These are phyloP conservation scores for Hymenochirus boettgeri DNA, from an alignment of 2,113 vertebrate genomes.

Conservation along the genomic window DNA sequence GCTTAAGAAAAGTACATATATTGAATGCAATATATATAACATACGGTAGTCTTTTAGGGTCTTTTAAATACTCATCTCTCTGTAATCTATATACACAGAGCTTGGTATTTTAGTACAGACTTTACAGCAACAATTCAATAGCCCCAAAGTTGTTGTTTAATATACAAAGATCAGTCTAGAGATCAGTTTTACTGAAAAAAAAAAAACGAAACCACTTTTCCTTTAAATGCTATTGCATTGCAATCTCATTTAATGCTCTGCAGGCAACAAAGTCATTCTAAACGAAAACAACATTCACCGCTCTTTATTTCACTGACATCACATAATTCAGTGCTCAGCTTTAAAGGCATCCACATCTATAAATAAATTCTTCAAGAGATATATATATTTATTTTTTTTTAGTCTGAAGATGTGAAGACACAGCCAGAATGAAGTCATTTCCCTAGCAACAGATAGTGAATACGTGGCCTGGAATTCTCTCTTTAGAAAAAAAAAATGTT, in stretches of 20 bases:
- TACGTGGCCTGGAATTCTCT: background rate
- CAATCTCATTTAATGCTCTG: background rate
- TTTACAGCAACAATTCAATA: too few species aligned
- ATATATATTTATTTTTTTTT: background rate
- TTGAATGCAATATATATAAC: too few species aligned
- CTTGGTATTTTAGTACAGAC: too few species aligned
- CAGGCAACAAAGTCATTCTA: background rate
- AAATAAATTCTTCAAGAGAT: background rate
- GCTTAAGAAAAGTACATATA: too few species aligned
- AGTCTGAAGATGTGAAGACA: background rate
- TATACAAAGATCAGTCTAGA: background rate
- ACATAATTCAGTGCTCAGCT: background rate
- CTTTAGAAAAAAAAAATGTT: background rate
- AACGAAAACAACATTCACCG: background rate
- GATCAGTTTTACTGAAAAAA: background rate
- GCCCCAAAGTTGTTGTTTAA: too few species aligned
- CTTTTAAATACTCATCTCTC: too few species aligned
- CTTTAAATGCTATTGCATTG: background rate
- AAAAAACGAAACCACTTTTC: background rate
- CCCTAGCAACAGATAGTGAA: constrained; percentile 10
- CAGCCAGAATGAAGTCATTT: constrained; percentile 8
- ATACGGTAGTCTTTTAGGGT: too few species aligned
- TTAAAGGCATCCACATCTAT: background rate
- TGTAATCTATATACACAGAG: too few species aligned
- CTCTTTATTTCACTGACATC: background rate